Base-by-base conservation (phyloP, 2,888 invertebrate genomes). In the Cryptocephalus primarius region DNA sequence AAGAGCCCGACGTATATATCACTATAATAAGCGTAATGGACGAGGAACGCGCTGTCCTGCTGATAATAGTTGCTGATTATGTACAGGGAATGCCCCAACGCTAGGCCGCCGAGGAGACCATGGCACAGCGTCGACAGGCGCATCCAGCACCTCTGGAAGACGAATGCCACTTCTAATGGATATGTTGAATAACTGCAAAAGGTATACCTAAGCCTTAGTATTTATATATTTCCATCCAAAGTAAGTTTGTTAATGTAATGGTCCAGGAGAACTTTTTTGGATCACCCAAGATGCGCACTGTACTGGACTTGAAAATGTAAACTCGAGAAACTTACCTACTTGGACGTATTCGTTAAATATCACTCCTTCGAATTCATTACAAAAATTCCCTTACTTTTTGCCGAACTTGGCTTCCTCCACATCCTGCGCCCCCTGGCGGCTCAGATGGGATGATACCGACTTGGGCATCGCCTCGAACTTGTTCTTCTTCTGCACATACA, bases 21-120 rank as follows among this genome's bases (percentile, higher is more conserved):
- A 51, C 66, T 68, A 53, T 64, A 70, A 46, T 66, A 60, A 32
- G 68, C 66, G 51, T 70, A 70, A 49, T 65, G 63, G 22, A 59
- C 55, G 22, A 70, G 51, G 50, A 65, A 66, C 32, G 66, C 62
- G 32, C 59, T 56, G 43, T 66, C 63, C 39, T 63, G 63, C 39
- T 75, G 54, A 52, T 63, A 58, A 32, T 61, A 72, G 0, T 76
- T 77, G 51, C 74, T 74, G 54, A 75, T 72, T 55, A 80, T 72
- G 9, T 79, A 72, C 1, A 79, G 68, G 36, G 77, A 71, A 53
- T 80, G 80, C 64, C 79, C 75, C 22, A 80, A 63, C 0, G 77
- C 73, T 11, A 80, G 52, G 0, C 80, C 80, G 0, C 76, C 80
- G 1, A 80, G 68, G 4, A 80, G 66, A 0, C 80, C 80, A 60